Evolutionary conservation across 92 coral and sea anemone species (phyloP).

Genomic region (Palythoa caribaeorum): DNA sequence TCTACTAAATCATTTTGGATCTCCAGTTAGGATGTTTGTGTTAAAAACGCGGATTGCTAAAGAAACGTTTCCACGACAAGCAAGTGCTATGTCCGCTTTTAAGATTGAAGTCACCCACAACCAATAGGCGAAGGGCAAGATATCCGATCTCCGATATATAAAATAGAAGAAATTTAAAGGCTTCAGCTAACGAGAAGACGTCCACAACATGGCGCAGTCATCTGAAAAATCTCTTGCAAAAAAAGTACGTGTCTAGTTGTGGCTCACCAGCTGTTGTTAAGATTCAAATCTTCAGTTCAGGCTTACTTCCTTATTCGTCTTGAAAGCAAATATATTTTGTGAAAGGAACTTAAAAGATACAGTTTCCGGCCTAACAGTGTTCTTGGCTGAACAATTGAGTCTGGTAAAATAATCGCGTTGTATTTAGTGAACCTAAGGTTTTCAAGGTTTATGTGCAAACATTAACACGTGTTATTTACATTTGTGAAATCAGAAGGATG

Average conservation of each 20-base stretch:
- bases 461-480: constrained; percentile 17
- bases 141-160: too few relatives aligned
- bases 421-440: not conserved
- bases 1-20: too few relatives aligned
- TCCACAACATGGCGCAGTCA: too few relatives aligned
- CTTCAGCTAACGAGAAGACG: too few relatives aligned
- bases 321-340: not conserved
- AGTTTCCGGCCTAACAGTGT: not conserved
- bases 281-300: not conserved
- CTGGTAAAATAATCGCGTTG: not conserved
- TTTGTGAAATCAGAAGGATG: not conserved
- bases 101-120: too few relatives aligned
- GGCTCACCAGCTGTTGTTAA: not conserved
- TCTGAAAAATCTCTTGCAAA: not conserved
- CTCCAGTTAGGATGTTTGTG: too few relatives aligned
- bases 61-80: too few relatives aligned
- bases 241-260: not conserved
- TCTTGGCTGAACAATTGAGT: not conserved
- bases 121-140: too few relatives aligned
- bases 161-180: too few relatives aligned
- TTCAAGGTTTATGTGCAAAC: not conserved
- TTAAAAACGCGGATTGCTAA: too few relatives aligned
- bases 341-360: not conserved
- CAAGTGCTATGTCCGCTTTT: too few relatives aligned
- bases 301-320: not conserved